Evolutionary conservation across 2,888 invertebrate species (phyloP), one percentile per base, ranked within the genome.

Genomic region (Sminthurinus aureus): DNA sequence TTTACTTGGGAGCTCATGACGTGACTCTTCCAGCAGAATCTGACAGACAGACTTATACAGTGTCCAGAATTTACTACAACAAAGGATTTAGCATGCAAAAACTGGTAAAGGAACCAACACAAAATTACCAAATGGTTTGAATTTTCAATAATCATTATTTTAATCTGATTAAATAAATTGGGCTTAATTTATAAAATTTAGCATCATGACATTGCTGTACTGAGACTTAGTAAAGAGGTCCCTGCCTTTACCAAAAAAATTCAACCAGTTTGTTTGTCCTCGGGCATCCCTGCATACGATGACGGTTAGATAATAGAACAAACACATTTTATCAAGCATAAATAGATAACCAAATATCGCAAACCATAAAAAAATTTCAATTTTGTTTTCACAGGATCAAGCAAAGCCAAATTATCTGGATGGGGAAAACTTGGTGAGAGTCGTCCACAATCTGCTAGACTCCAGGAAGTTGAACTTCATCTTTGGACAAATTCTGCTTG

Each of bases 351-450:
- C n/a, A n/a, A n/a, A n/a, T n/a, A n/a, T n/a, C n/a, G n/a, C n/a
- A n/a, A n/a, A n/a, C n/a, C n/a, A n/a, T n/a, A n/a, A n/a, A n/a
- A n/a, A n/a, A n/a, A n/a, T n/a, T n/a, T n/a, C n/a, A n/a, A n/a
- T n/a, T n/a, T n/a, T n/a, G n/a, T n/a, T n/a, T n/a, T n/a, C 38
- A 4, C 38, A 38, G 38, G 38, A 38, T 95, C 95, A 1, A 92
- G 93, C 87, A 92, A 93, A 15, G 96, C 93, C 1, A 96, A 95
- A 0, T 96, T 96, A 3, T 95, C 96, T 84, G 96, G 96, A 74
- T 96, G 96, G 96, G 96, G 96, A 75, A 96, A 95, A 89, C 91
- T 95, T 86, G 91, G 94, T 89, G 95, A 95, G 91, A 94, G 95
- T 94, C 89, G 92, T 93, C 91, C 66, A 18, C 67, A 81, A 74